Evolutionary conservation across 2,888 invertebrate species (phyloP).

Genomic region (Cheilosia impressa): DNA sequence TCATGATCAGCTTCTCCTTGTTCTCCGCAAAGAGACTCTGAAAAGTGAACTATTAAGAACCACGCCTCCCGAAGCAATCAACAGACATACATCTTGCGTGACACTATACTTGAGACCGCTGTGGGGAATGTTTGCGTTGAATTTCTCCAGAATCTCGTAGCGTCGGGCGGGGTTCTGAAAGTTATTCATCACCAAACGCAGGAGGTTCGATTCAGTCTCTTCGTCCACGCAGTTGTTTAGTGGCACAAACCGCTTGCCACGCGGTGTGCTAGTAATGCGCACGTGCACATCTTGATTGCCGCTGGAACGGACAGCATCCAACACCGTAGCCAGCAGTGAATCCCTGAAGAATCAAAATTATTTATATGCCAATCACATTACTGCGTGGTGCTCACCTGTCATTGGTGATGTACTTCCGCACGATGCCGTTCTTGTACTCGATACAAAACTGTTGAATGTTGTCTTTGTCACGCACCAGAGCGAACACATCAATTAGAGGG

Average conservation of each 20-base stretch:
- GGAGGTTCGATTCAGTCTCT: conserved; percentile 96
- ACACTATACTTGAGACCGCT: conserved; percentile 98
- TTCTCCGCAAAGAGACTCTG: conserved; percentile 98
- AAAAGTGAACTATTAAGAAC: conserved; percentile 78
- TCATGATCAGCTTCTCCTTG: conserved; percentile 97
- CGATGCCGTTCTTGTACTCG: conserved; percentile 96
- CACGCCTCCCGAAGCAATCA: background rate
- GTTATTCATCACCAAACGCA: conserved; percentile 86
- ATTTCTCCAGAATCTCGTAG: conserved; percentile 94
- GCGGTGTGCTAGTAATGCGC: conserved; percentile 91
- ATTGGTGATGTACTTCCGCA: conserved; percentile 94
- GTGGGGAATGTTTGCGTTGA: conserved; percentile 99
- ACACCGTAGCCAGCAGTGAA: conserved; percentile 95
- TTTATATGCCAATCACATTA: too few species aligned
- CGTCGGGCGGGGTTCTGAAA: conserved; percentile 85
- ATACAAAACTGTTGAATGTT: conserved; percentile 97
- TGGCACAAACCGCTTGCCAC: conserved; percentile 95
- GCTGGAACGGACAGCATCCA: conserved; percentile 98
- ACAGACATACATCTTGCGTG: conserved; percentile 94
- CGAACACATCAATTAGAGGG: conserved; percentile 93
- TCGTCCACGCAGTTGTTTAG: conserved; percentile 96
- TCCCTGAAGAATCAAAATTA: conserved; percentile 85
- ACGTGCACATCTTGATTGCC: conserved; percentile 99
- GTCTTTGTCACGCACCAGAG: conserved; percentile 93
- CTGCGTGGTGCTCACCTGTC: conserved; percentile 84